Base-by-base conservation (phyloP, 2,888 invertebrate genomes). In the Geophilus truncorum region DNA sequence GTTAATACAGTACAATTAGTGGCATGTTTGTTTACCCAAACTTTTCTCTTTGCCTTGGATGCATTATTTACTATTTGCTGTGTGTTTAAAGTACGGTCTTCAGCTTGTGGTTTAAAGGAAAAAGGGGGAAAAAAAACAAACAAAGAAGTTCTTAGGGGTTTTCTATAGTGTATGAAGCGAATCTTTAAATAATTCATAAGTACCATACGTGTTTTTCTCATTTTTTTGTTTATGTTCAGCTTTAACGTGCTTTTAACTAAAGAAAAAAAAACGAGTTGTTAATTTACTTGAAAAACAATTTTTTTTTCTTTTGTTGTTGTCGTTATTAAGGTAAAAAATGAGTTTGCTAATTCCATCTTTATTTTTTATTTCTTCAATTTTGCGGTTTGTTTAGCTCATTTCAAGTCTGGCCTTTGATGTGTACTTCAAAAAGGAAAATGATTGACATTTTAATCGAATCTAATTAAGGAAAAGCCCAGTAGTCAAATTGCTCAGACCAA, bases 381-480 rank as follows among this genome's bases (percentile, higher is more conserved):
- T 70, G 51, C 51, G 51, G 51, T 51, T 51, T 70, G 28, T 70
- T 70, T 12, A 70, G 28, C 70, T n/a, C 28, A 70, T 70, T 70
- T 70, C 28, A 15, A 28, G 10, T 12, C n/a, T 25, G 10, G 7
- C 70, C 28, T 70, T 70, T 70, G 70, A 70, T 70, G 70, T 70
- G 23, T 28, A 4, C 15, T 70, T 70, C 70, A 70, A 70, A 70
- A 28, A 70, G 70, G n/a, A 70, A 70, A 70, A 70, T 70, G 70
- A 70, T 70, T 70, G 70, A 70, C 70, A 70, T 70, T 70, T 70
- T 28, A 70, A 70, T 70, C 70, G 70, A 70, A 70, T 25, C 70
- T 70, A 70, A 70, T 70, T 70, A 70, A 70, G 70, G 70, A 70
- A 70, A 70, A 70, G 70, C 70, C 70, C 70, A 70, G 70, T 70